A percentile compares a stretch with the other conserved stretches of the same genome.
phyloP scores from a whole-genome alignment of 1,140 invertebrate genomes.

The Pogonomyrmex barbatus region DNA sequence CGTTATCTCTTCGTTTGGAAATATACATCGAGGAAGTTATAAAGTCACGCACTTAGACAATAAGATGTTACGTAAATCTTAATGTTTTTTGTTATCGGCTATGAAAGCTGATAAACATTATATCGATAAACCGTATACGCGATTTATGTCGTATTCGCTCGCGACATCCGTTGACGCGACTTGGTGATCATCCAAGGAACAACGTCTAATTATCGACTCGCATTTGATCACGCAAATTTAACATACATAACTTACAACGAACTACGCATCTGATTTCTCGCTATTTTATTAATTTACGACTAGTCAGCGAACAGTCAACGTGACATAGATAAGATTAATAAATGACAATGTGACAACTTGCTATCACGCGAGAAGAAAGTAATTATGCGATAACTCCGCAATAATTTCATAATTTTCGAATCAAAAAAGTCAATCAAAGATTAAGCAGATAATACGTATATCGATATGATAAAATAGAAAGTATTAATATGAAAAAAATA shows the following conservation, averaged over 20 bases:
- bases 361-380: slow-evolving; percentile 1
- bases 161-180: not conserved
- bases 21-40: slow-evolving; percentile 41
- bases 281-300: not conserved
- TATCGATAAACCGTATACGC: not conserved
- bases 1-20: not conserved
- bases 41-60: slow-evolving; percentile 11
- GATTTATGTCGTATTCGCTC: not conserved
- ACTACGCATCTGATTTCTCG: not conserved
- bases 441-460: not conserved
- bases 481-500: not conserved
- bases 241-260: not conserved
- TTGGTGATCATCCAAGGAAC: slow-evolving; percentile 23
- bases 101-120: slow-evolving; percentile 21
- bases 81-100: slow-evolving; percentile 5
- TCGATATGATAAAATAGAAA: not conserved
- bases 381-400: slow-evolving; percentile 25
- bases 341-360: not conserved
- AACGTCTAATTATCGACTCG: slow-evolving; percentile 16
- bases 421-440: slow-evolving; percentile 10
- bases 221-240: not conserved
- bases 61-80: slow-evolving; percentile 46
- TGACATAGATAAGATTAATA: slow-evolving; percentile 42
- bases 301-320: not conserved
- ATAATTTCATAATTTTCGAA: slow-evolving; percentile 13